Evolutionary conservation across 2,888 invertebrate genomes (phyloP), one percentile per base, ranked within the genome.

Genomic region (Orchesella flavescens): DNA sequence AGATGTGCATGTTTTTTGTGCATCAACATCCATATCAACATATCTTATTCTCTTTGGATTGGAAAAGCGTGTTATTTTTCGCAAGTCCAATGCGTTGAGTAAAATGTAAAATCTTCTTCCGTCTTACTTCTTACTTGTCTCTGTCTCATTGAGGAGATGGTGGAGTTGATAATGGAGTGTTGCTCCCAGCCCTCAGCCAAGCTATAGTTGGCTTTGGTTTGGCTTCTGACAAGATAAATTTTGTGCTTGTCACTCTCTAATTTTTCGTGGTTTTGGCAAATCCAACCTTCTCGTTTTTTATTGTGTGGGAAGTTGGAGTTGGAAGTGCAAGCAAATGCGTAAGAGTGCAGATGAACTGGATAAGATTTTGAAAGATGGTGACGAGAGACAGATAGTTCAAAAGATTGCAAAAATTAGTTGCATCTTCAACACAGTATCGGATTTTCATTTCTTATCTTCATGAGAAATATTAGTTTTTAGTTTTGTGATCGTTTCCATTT

Each of bases 191-290:
- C 34, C 61, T 2, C 63, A 43, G 46, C 43, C 21, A 5, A 77
- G 66, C 53, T 43, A 43, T 66, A 24, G 55, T 34, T 74, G 65
- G 21, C 43, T 57, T 68, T 76, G n/a, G n/a, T n/a, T n/a, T n/a
- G n/a, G n/a, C n/a, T n/a, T n/a, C n/a, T n/a, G 66, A 76, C 19
- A 46, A 57, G 44, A 66, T 43, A 66, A 66, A 76, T 66, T 66
- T 44, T 17, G 5, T 17, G 19, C 9, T 49, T 77, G 57, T 68
- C 66, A 76, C 57, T 44, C 10, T 76, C 66, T 57, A 76, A 76
- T 66, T 66, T 76, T 34, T 57, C 24, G 68, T 68, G 68, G 44
- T 68, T 77, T 68, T 59, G 66, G 17, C 75, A 66, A 75, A 75
- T 59, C 59, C 21, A 44, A 59, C 9, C 17, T 53, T 53, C 15